Base-by-base conservation (phyloP, 2,797 vertebrate genomes). In the Pangasius krempfi region DNA sequence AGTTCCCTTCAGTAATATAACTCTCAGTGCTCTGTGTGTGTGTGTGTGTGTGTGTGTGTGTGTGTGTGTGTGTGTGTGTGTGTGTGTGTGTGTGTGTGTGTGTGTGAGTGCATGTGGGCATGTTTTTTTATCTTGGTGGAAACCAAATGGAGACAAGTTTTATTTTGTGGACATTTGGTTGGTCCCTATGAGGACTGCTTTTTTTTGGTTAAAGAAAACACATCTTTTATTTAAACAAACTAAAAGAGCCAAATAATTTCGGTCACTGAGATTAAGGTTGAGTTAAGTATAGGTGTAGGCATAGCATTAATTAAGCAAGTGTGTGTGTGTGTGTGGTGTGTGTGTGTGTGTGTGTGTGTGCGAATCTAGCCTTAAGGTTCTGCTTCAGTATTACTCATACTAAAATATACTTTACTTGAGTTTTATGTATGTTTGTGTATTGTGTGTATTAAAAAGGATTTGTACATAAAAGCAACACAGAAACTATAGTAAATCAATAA, bases 1-100 rank as follows among this genome's bases (percentile, higher is more conserved):
- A 97, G 97, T 96, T 88, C 58, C 86, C 58, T 1, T 14, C 47
- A 62, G 37, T 68, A 76, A 54, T 80, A 33, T 54, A 18, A 37
- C 40, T 79, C 20, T 86, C 9, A 75, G 47, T 84, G 18, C 72
- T 64, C 75, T 37, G 8, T 72, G 40, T 33, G 37, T 70, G 84
- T 78, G 33, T 44, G 50, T 40, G 25, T 81, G 27, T 70, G 58
- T 87, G 30, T 80, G 72, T 87, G 87, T 44, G n/a, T 89, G 22
- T 86, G 25, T 60, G 50, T 73, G 62, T 37, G 37, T 62, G 89
- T 84, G 66, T 54, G 58, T 27, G 22, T 58, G 44, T 68, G 58
- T 87, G n/a, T 79, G 79, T 87, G 87, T 60, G 22, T 88, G 18
- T 83, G 37, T 68, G 33, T 25, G 30, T 70, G 37, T 68, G 33